These are phyloP conservation scores for Drosophila nasuta DNA, from an alignment of 1,140 invertebrate genomes.

Conservation along the genomic window DNA sequence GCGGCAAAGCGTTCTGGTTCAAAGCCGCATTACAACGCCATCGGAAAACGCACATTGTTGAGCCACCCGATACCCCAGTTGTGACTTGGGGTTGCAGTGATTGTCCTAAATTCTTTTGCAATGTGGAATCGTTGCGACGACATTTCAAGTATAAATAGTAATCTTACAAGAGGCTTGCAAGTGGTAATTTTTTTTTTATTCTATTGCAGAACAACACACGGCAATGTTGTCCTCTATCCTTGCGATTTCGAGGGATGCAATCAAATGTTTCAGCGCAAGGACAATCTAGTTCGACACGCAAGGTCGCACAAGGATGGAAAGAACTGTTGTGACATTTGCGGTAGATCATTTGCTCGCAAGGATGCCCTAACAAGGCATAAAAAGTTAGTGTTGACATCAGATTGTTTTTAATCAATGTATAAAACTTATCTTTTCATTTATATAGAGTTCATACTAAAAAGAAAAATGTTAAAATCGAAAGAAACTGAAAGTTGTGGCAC, in stretches of 20 bases:
- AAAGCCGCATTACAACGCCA: conserved; percentile 32
- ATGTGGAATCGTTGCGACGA: conserved; percentile 37
- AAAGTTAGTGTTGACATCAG: not conserved
- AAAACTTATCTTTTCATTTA: no score
- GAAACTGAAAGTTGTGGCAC: no score
- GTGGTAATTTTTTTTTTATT: not conserved
- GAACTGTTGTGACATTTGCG: conserved; percentile 34
- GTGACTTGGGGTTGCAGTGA: conserved; percentile 34
- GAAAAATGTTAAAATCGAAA: no score
- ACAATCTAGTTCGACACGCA: conserved; percentile 29
- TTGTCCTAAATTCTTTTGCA: conserved; percentile 25
- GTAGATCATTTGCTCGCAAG: conserved; percentile 41
- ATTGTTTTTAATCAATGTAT: not conserved
- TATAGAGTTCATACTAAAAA: no score
- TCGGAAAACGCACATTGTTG: conserved; percentile 12
- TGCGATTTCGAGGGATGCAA: conserved; percentile 32
- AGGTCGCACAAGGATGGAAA: conserved; percentile 33
- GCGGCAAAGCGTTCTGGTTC: conserved; percentile 41
- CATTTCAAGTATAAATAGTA: conserved; percentile 24
- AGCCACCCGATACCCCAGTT: conserved; percentile 16
- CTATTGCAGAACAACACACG: conserved; percentile 27
- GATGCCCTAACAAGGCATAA: conserved; percentile 38
- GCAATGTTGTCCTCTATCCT: conserved; percentile 25
- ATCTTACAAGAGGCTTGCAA: no score
- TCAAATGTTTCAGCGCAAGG: conserved; percentile 48